Percentiles rank a stretch among this genome's conserved stretches.
Evolutionary conservation across 2,888 invertebrate species (phyloP).

Genomic region (Peribatodes rhomboidaria): DNA sequence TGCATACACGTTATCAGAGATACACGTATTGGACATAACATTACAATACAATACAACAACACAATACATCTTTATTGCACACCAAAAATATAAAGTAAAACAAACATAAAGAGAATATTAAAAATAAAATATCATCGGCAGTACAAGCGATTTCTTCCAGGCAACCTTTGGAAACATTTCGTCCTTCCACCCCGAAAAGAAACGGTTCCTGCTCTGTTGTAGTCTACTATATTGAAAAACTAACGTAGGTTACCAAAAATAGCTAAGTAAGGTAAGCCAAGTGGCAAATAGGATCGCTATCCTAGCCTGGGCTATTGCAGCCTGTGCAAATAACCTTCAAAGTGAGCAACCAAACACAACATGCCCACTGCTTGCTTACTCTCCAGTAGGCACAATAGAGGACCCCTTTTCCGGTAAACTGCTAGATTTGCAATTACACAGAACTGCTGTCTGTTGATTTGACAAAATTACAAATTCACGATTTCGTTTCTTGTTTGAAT

Average conservation of each 20-base stretch:
- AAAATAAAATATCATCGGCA: too few relatives aligned
- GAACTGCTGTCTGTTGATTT: constrained; percentile 15
- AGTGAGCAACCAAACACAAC: not conserved
- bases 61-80: too few relatives aligned
- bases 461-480: constrained; percentile 15
- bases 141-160: too few relatives aligned
- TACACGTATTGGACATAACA: too few relatives aligned
- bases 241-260: not conserved
- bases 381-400: not conserved
- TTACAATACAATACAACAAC: too few relatives aligned
- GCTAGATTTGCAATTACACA: constrained; percentile 17
- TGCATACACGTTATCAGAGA: too few relatives aligned
- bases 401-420: constrained; percentile 1
- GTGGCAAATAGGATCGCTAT: not conserved
- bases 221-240: too few relatives aligned
- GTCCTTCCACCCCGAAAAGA: too few relatives aligned
- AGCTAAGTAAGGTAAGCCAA: not conserved
- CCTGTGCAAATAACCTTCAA: not conserved
- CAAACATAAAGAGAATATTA: too few relatives aligned
- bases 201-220: too few relatives aligned
- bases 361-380: not conserved
- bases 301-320: not conserved
- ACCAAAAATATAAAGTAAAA: too few relatives aligned
- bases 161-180: too few relatives aligned
- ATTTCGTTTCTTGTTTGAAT: not conserved